Percentiles rank a stretch among this genome's conserved stretches.
These are phyloP conservation scores for Epistrophe grossulariae DNA, from an alignment of 2,888 invertebrate genomes.

Conservation along the genomic window DNA sequence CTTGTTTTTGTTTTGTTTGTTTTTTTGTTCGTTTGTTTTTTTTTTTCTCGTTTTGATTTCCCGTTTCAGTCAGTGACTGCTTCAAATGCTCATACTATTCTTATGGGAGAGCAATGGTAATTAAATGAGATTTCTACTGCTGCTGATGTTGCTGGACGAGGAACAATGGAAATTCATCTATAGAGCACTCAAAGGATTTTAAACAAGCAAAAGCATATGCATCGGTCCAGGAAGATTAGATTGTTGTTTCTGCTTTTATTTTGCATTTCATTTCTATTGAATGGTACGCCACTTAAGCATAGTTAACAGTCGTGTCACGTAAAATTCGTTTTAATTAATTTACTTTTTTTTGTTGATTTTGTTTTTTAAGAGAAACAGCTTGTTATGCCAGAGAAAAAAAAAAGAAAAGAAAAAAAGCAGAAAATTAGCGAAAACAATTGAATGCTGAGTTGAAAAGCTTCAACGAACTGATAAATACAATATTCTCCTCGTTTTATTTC, in stretches of 20 bases:
- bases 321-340: slow-evolving; percentile 71
- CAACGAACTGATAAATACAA: not conserved
- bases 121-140: slow-evolving; percentile 64
- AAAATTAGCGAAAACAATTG: slow-evolving; percentile 6
- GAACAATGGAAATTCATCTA: slow-evolving; percentile 66
- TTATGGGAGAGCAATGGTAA: slow-evolving; percentile 49
- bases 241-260: slow-evolving; percentile 56
- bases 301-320: slow-evolving; percentile 66
- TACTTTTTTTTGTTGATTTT: slow-evolving; percentile 25
- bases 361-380: slow-evolving; percentile 19
- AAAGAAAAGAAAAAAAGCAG: too few species aligned
- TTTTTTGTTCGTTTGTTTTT: not conserved
- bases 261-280: slow-evolving; percentile 67
- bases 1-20: slow-evolving; percentile 7
- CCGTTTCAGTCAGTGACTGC: slow-evolving; percentile 11
- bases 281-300: slow-evolving; percentile 41
- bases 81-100: slow-evolving; percentile 23
- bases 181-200: slow-evolving; percentile 38
- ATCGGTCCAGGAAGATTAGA: slow-evolving; percentile 34
- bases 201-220: slow-evolving; percentile 40
- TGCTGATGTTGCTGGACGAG: slow-evolving; percentile 6
- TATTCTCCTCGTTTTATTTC: not conserved
- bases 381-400: not conserved
- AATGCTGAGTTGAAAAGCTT: slow-evolving; percentile 1
- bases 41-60: slow-evolving; percentile 17